A percentile compares a stretch with the other conserved stretches of the same genome.
Conservation (phyloP, 2,113 vertebrate species). For the Catagonus wagneri region DNA sequence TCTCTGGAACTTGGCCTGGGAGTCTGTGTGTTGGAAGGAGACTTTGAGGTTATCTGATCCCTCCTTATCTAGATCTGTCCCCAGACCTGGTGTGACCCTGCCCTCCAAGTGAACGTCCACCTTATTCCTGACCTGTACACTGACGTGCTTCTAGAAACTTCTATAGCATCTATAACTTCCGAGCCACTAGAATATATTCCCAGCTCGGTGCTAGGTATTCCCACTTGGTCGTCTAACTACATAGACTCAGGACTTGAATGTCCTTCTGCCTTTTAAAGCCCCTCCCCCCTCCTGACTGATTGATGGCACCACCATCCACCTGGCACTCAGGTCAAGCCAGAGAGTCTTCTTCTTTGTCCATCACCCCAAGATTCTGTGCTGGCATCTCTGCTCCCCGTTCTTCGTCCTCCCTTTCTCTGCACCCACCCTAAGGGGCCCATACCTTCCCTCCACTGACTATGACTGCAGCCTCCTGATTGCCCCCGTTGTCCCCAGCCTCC, state of each 20-base stretch:
- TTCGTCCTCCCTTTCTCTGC: not conserved
- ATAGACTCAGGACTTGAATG: not conserved
- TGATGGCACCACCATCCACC: not conserved
- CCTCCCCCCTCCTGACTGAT: not conserved
- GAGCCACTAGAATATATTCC: not conserved
- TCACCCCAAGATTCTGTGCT: not conserved
- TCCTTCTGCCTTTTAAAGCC: not conserved
- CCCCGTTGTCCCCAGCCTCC: not conserved
- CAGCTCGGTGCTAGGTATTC: not conserved
- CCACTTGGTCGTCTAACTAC: not conserved
- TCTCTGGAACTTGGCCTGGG: not conserved
- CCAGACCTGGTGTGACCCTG: not conserved
- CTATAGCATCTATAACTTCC: not conserved
- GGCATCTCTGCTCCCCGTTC: not conserved
- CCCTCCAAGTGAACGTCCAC: not conserved
- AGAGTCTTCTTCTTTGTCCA: not conserved
- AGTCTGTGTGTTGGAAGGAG: not conserved
- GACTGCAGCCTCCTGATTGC: not conserved
- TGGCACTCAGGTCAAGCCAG: not conserved
- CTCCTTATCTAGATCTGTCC: not conserved
- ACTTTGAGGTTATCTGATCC: not conserved
- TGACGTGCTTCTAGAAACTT: not conserved
- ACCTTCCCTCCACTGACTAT: not conserved
- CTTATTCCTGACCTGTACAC: not conserved
- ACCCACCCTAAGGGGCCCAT: too few species aligned